These are phyloP conservation scores for Mamestra brassicae DNA, from an alignment of 2,888 invertebrate genomes.

Conservation along the genomic window DNA sequence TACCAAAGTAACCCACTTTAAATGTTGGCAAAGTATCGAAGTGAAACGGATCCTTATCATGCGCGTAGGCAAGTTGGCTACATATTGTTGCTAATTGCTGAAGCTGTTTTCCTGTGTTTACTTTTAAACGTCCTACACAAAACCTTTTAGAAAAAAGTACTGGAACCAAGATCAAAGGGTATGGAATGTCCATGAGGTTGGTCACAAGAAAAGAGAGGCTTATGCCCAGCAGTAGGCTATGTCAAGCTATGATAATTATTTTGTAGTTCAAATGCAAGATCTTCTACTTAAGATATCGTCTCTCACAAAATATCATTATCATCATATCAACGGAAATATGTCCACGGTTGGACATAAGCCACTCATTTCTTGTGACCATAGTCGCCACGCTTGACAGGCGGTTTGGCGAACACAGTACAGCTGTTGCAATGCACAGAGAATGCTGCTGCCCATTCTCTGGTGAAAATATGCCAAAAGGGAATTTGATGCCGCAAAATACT, in stretches of 20 bases:
- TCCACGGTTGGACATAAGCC: too few species aligned
- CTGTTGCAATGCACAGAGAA: too few species aligned
- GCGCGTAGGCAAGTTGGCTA: constrained; percentile 32
- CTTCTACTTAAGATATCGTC: too few species aligned
- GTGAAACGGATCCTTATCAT: constrained; percentile 59
- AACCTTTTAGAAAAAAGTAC: not conserved
- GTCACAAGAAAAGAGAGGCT: not conserved
- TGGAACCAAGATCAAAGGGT: not conserved
- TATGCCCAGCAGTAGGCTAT: not conserved
- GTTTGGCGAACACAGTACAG: too few species aligned
- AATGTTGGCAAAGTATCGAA: constrained; percentile 43
- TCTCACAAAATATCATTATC: too few species aligned
- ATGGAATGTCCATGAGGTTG: not conserved
- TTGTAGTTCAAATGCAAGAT: too few species aligned
- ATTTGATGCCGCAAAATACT: not conserved
- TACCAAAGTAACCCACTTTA: constrained; percentile 38
- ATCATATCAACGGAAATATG: too few species aligned
- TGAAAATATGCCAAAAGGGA: not conserved
- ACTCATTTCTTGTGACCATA: too few species aligned
- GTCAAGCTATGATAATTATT: not conserved
- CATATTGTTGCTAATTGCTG: constrained; percentile 27
- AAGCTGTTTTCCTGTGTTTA: constrained; percentile 1
- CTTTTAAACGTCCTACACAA: not conserved
- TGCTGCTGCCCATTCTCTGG: too few species aligned
- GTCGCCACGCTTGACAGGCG: too few species aligned